Base-by-base conservation (phyloP, 2,888 invertebrate genomes). In the Platerodrilus igneus region DNA sequence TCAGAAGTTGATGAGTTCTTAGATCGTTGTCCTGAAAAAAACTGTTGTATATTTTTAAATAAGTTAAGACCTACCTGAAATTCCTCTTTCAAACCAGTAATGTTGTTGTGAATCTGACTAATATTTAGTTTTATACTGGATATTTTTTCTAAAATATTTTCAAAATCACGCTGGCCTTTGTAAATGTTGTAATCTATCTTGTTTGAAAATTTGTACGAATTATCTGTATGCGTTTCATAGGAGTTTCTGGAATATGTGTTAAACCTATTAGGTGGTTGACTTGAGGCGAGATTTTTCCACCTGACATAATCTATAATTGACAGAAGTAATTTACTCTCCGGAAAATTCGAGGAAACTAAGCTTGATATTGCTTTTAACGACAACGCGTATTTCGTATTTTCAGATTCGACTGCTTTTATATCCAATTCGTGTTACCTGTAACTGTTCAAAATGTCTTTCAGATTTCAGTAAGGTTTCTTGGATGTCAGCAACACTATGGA, bases 1-100 rank as follows among this genome's bases (percentile, higher is more conserved):
- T 67, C 47, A 72, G 60, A 51, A 68, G 49, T 9, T 47, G 33
- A 3, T 55, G 44, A 3, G 66, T 55, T 46, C 53, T 58, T 30
- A 41, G 39, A 26, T 62, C 59, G 32, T 60, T 58, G 16, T 57
- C 57, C 67, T 68, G 47, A 37, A 59, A 60, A 44, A 13, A 37
- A 44, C 32, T 21, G 18, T 4, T 9, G 4, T 28, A n/a, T 4
- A 4, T 3, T 15, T 2, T 25, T 35, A 17, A 3, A 13, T 22
- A 19, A 31, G n/a, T 17, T 10, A 11, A 17, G 20, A 41, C 47
- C 49, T 37, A 60, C 61, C 48, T 53, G 50, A 51, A 62, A 58
- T 45, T 52, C 52, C 27, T 46, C 37, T 43, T 42, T 32, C 15
- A 62, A 59, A 27, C 45, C 48, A 8, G 37, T 48, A 17, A 60